Conservation (phyloP, 2,797 vertebrate genomes). For the Lepilemur septentrionalis region DNA sequence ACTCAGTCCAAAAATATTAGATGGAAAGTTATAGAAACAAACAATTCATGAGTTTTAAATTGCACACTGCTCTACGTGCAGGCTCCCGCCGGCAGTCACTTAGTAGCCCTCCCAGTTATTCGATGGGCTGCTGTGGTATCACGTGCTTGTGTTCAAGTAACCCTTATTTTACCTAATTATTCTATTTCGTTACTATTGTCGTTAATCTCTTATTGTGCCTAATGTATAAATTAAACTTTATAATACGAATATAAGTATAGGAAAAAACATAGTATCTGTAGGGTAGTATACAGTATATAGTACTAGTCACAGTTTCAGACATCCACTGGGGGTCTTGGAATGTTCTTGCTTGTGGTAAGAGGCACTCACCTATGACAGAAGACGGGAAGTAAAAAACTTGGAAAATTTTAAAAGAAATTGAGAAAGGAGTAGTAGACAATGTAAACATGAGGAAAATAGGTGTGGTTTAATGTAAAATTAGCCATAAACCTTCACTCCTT, state of each 20-base stretch:
- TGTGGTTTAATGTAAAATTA: background rate
- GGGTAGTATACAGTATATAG: accelerated
- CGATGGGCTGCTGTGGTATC: background rate
- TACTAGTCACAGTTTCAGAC: background rate
- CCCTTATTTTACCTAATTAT: background rate
- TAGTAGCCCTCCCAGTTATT: background rate
- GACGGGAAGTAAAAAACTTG: background rate
- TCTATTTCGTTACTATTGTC: background rate
- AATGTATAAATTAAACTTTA: background rate
- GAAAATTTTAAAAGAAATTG: background rate
- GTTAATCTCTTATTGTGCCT: background rate
- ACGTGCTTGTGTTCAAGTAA: background rate
- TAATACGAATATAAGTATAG: background rate
- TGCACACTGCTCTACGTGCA: background rate
- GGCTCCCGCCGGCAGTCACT: background rate
- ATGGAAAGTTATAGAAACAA: background rate
- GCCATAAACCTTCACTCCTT: background rate
- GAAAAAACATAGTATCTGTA: background rate
- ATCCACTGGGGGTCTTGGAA: background rate
- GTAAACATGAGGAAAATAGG: background rate
- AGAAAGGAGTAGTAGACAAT: background rate
- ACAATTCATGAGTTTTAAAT: background rate
- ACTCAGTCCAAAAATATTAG: background rate
- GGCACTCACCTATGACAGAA: background rate
- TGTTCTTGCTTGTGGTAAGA: background rate